Evolutionary conservation across 1,140 invertebrate species (phyloP).

Genomic region (Drosophila erecta): DNA sequence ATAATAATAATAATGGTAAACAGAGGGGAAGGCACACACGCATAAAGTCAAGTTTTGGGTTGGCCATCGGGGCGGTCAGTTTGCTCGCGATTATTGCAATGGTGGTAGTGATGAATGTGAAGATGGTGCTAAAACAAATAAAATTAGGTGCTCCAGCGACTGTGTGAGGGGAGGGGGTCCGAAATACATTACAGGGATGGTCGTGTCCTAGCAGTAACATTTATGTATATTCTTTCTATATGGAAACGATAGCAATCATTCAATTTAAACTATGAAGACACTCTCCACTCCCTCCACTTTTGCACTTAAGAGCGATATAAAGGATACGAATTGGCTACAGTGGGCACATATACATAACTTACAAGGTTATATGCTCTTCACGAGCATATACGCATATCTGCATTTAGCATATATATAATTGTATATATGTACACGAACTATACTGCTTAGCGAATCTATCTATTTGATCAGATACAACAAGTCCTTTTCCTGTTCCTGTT

Average conservation of each 20-base stretch:
- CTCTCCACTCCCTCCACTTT: constrained; percentile 17
- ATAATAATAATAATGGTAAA: constrained; percentile 50
- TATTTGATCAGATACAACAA: constrained; percentile 42
- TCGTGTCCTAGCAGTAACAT: constrained; percentile 44
- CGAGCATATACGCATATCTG: constrained; percentile 2
- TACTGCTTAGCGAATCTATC: constrained; percentile 22
- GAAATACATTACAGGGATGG: constrained; percentile 34
- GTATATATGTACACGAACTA: constrained; percentile 45
- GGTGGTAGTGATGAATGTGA: not conserved
- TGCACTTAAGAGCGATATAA: constrained; percentile 50
- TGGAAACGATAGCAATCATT: constrained; percentile 28
- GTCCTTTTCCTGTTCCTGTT: constrained; percentile 38
- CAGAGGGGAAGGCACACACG: constrained; percentile 50
- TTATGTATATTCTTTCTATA: constrained; percentile 40
- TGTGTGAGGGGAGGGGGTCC: not conserved
- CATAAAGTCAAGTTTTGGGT: constrained; percentile 41
- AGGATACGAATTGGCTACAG: constrained; percentile 69
- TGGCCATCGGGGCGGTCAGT: constrained; percentile 7
- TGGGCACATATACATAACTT: constrained; percentile 59
- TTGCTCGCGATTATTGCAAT: constrained; percentile 4
- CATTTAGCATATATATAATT: constrained; percentile 17
- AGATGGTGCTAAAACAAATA: constrained; percentile 16
- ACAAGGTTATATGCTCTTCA: constrained; percentile 26
- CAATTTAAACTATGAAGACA: constrained; percentile 48
- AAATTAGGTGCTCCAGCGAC: constrained; percentile 6